Conservation (phyloP, 2,888 invertebrate genomes). For the Dicyrtoma fusca region DNA sequence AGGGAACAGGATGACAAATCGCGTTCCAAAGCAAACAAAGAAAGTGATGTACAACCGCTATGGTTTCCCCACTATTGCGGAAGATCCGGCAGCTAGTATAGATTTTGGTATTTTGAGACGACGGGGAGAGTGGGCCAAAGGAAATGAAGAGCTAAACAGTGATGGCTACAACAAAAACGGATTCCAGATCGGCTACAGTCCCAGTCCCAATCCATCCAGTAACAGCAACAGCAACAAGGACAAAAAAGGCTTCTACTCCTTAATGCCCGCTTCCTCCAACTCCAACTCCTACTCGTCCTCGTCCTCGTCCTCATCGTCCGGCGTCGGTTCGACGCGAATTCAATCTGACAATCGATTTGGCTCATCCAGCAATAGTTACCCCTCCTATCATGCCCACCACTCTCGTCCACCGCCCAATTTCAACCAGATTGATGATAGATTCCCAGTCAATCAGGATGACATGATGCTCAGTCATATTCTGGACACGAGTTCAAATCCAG, state of each 20-base stretch:
- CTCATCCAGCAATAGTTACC: constrained; percentile 23
- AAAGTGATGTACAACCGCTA: constrained; percentile 43
- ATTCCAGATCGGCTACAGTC: background rate
- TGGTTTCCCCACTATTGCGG: constrained; percentile 37
- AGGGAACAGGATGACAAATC: background rate
- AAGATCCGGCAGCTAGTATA: constrained; percentile 19
- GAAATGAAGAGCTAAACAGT: background rate
- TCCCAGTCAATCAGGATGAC: constrained; percentile 36
- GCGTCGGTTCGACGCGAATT: background rate
- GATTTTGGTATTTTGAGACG: constrained; percentile 32
- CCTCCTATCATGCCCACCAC: constrained; percentile 20
- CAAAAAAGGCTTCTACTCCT: constrained; percentile 10
- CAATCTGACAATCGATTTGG: constrained; percentile 20
- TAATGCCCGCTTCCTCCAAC: background rate
- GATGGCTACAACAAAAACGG: constrained; percentile 20
- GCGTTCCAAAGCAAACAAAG: constrained; percentile 5
- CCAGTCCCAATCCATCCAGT: background rate
- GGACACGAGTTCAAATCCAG: constrained; percentile 47
- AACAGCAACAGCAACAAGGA: background rate
- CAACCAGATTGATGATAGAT: constrained; percentile 19
- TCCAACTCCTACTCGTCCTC: constrained; percentile 7
- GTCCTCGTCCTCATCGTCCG: background rate
- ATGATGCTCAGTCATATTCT: constrained; percentile 51
- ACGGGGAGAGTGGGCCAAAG: constrained; percentile 16
- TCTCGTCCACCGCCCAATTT: constrained; percentile 21